Conservation (phyloP, 2,113 vertebrate species). For the Leucopsar rothschildi region DNA sequence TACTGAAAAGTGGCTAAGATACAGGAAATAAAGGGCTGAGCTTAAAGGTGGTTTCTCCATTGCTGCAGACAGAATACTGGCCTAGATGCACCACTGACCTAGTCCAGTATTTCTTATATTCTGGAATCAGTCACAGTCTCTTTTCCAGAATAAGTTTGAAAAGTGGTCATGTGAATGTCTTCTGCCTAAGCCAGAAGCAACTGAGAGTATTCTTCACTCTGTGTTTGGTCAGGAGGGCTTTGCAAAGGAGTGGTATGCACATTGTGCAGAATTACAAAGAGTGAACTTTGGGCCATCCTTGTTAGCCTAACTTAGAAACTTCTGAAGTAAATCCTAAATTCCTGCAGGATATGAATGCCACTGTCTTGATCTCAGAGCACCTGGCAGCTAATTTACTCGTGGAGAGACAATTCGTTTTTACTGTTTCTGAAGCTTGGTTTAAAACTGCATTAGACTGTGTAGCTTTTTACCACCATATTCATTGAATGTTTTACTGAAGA, state of each 20-base stretch:
- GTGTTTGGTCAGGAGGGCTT: neutral
- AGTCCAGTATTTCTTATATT: neutral
- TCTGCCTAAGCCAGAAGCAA: neutral
- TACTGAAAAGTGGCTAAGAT: neutral
- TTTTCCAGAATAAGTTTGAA: neutral
- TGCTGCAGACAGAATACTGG: neutral
- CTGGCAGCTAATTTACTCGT: neutral
- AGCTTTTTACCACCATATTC: neutral
- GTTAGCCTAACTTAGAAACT: neutral
- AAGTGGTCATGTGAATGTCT: neutral
- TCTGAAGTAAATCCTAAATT: neutral
- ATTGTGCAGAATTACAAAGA: neutral
- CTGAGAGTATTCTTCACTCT: neutral
- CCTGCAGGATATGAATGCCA: neutral
- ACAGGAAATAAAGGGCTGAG: neutral
- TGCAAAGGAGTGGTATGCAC: neutral
- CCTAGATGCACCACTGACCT: neutral
- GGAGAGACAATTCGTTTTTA: neutral
- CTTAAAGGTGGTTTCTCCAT: neutral
- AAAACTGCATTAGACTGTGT: neutral
- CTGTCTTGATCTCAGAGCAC: neutral
- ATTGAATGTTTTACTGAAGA: neutral
- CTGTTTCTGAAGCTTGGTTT: neutral
- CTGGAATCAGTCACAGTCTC: neutral
- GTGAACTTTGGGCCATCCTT: neutral